Conservation (phyloP, 2,113 vertebrate species). For the Progne subis region DNA sequence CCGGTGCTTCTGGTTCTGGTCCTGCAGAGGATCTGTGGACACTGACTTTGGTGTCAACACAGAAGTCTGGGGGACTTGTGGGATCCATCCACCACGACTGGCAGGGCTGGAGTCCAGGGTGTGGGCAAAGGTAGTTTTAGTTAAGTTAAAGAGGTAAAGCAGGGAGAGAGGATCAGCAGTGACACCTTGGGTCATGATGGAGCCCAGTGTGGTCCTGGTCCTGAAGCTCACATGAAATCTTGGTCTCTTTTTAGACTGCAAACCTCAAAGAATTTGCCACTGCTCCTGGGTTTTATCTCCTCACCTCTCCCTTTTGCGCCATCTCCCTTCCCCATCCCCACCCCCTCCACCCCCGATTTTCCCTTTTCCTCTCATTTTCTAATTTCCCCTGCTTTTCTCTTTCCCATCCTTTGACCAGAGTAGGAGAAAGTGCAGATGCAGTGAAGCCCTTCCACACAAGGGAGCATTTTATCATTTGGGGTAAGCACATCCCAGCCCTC, state of each 20-base stretch:
- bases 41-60: not conserved
- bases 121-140: not conserved
- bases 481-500: not conserved
- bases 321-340: not conserved
- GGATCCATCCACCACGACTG: not conserved
- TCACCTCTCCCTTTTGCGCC: not conserved
- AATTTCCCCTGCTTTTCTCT: not conserved
- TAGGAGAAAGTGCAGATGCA: not conserved
- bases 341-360: fast-evolving
- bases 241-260: not conserved
- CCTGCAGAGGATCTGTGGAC: not conserved
- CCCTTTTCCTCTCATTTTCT: not conserved
- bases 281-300: not conserved
- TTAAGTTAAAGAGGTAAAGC: not conserved
- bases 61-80: not conserved
- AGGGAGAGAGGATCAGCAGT: not conserved
- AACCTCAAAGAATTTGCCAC: not conserved
- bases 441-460: not conserved
- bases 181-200: not conserved
- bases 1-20: not conserved
- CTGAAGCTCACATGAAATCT: not conserved
- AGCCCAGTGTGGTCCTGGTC: not conserved
- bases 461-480: not conserved
- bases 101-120: not conserved
- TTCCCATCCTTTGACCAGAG: not conserved